Conservation (phyloP, 1,140 invertebrate genomes). For the Procambarus clarkii region DNA sequence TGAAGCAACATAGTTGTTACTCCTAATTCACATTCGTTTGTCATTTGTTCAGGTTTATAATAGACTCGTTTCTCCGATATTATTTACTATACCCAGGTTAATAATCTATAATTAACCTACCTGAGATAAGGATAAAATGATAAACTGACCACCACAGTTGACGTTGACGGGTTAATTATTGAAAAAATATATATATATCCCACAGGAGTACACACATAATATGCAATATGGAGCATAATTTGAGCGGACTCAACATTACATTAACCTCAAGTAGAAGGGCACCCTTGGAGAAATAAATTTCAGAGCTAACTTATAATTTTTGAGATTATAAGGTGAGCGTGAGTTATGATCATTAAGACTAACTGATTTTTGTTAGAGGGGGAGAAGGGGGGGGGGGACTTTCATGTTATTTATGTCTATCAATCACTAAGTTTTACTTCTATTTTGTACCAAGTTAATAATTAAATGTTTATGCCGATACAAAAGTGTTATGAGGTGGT, state of each 20-base stretch:
- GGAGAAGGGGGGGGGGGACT: too few species aligned
- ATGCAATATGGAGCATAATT: slow-evolving; percentile 9
- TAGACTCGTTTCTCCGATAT: slow-evolving; percentile 25
- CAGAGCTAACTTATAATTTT: slow-evolving; percentile 16
- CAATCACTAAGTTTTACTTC: not conserved
- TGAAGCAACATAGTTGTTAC: not conserved
- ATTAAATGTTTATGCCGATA: too few species aligned
- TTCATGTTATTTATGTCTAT: slow-evolving; percentile 6
- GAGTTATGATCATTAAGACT: slow-evolving; percentile 10
- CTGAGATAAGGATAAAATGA: not conserved
- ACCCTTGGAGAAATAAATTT: slow-evolving; percentile 13
- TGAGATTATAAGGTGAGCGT: slow-evolving; percentile 7
- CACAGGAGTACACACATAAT: not conserved
- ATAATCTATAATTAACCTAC: not conserved
- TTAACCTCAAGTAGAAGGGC: not conserved
- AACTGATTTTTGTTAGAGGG: not conserved
- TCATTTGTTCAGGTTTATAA: not conserved
- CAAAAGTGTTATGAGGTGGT: too few species aligned
- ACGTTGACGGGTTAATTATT: slow-evolving; percentile 36
- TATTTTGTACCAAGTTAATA: too few species aligned
- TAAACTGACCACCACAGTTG: not conserved
- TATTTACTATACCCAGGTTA: slow-evolving; percentile 24
- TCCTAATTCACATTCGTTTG: not conserved
- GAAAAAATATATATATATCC: not conserved
- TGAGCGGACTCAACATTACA: not conserved